Conservation (phyloP, 2,888 invertebrate species). For the Limulus polyphemus region DNA sequence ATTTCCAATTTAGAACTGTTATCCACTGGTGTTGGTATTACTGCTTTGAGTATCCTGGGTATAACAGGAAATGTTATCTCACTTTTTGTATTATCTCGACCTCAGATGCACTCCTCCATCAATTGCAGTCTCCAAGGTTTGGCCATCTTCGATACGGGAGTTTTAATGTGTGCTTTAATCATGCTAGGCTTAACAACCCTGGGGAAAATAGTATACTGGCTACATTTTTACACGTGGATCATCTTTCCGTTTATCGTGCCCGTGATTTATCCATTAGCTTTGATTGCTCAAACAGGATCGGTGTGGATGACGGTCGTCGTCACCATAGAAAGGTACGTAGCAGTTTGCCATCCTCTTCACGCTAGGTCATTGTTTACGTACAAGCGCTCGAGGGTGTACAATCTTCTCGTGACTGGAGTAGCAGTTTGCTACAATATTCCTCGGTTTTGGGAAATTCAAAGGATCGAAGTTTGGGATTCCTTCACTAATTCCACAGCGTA, state of each 20-base stretch:
- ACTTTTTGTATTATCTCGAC: constrained; percentile 15
- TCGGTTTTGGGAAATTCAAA: constrained; percentile 48
- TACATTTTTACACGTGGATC: constrained; percentile 49
- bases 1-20: constrained; percentile 19
- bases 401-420: constrained; percentile 63
- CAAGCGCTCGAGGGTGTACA: constrained; percentile 68
- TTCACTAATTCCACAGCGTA: constrained; percentile 13
- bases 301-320: constrained; percentile 64
- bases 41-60: constrained; percentile 10
- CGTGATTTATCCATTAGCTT: constrained; percentile 65
- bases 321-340: constrained; percentile 79
- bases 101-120: constrained; percentile 18
- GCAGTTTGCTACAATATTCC: constrained; percentile 76
- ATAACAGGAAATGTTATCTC: constrained; percentile 16
- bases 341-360: constrained; percentile 57
- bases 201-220: constrained; percentile 5
- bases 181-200: constrained; percentile 63
- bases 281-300: constrained; percentile 71
- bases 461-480: constrained; percentile 4
- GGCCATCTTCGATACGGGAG: constrained; percentile 79
- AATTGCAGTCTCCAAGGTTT: constrained; percentile 38
- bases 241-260: constrained; percentile 64
- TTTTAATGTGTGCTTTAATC: constrained; percentile 53
- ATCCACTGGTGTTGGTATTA: constrained; percentile 14
- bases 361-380: constrained; percentile 85